A percentile compares a stretch with the other conserved stretches of the same genome.
Evolutionary conservation across 2,113 vertebrate genomes (phyloP).

Genomic region (Phalacrocorax pelagicus): DNA sequence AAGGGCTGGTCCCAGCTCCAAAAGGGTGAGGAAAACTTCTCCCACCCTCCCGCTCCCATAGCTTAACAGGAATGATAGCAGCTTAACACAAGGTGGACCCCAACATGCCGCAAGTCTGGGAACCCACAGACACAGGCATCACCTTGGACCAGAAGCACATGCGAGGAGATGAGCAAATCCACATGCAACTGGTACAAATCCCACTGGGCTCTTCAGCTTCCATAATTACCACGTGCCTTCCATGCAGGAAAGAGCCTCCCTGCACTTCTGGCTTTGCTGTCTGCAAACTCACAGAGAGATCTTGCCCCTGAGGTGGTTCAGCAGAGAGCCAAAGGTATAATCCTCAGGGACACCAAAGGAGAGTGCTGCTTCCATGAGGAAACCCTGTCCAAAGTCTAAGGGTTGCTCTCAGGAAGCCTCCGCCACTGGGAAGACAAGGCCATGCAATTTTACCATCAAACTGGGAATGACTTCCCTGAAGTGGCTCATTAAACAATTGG

Average conservation of each 20-base stretch:
- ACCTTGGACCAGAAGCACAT: accelerated
- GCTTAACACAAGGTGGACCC: not conserved
- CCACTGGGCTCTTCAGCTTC: not conserved
- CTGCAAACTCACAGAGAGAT: not conserved
- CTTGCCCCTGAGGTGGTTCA: not conserved
- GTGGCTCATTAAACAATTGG: not conserved
- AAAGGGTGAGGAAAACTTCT: not conserved
- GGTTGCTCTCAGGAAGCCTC: not conserved
- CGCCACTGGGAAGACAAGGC: not conserved
- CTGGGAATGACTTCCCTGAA: constrained; percentile 29
- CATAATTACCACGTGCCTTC: not conserved
- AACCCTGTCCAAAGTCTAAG: constrained; percentile 45
- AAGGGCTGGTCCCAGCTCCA: not conserved
- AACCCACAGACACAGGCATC: accelerated
- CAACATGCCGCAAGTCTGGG: not conserved
- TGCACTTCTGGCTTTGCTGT: not conserved
- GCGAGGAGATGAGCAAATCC: not conserved
- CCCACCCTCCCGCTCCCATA: not conserved
- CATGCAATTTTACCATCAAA: not conserved
- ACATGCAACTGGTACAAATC: not conserved
- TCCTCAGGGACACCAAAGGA: not conserved
- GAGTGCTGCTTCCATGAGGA: not conserved
- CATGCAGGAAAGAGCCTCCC: not conserved
- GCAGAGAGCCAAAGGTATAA: not conserved
- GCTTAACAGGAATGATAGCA: not conserved